Evolutionary conservation across 2,113 vertebrate species (phyloP), one percentile per base, ranked within the genome.

Genomic region (Nasalis larvatus): DNA sequence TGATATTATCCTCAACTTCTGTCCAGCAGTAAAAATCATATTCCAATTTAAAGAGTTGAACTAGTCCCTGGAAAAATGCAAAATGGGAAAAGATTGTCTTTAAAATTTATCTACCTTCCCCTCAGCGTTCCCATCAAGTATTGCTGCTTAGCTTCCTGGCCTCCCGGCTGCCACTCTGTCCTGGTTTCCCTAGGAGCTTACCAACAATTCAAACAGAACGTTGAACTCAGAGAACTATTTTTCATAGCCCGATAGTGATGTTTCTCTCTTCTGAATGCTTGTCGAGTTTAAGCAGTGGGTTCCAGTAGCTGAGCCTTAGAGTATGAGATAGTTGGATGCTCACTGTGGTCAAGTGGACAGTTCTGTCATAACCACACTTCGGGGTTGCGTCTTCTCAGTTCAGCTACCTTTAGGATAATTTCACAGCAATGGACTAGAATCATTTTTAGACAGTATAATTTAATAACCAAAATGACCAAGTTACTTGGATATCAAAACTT

Each of bases 211-310:
- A 74, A 85, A 66, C 2, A 60, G 25, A 16, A 71, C 27, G 1
- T 71, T 45, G 11, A 21, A 85, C 35, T 56, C 23, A 66, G 45
- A 93, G 56, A 32, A 63, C 85, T 81, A 86, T 63, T 91, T 84
- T 89, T 96, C 16, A 63, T 78, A 56, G 47, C 1, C 10, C 58
- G 32, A 32, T 16, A 42, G 37, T 68, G 25, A 66, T 94, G 91
- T 93, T 89, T 90, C 32, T 76, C 13, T 47, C 45, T 66, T 91
- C 8, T 83, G 77, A 85, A 82, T 4, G 56, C 16, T 78, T 74
- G 42, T 52, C 2, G 40, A 42, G 42, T 90, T 89, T 84, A 92
- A 88, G 27, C 20, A 68, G 37, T 52, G 49, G 56, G 2, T 12
- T 8, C 27, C 18, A 25, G 45, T 35, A 83, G 2, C 58, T 47